Conservation (phyloP, 2,113 vertebrate species). For the Oreochromis niloticus region DNA sequence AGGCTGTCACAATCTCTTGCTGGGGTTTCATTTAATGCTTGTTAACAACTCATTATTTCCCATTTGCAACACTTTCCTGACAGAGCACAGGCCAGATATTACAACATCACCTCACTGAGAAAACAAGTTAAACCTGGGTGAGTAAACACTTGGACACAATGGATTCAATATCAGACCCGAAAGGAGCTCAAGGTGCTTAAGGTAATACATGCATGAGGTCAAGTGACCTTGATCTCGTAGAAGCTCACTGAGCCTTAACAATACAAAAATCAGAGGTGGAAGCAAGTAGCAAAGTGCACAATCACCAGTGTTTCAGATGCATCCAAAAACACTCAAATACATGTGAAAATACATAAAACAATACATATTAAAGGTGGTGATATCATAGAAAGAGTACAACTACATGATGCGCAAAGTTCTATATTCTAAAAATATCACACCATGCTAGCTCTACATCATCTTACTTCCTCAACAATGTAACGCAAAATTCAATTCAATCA, state of each 20-base stretch:
- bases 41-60: slow-evolving; percentile 58
- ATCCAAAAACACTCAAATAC: background rate
- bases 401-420: background rate
- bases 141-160: background rate
- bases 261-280: background rate
- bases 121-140: background rate
- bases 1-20: background rate
- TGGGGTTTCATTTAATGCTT: slow-evolving; percentile 50
- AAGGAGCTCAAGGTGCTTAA: background rate
- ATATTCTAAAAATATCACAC: background rate
- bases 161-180: background rate
- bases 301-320: background rate
- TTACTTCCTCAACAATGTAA: background rate
- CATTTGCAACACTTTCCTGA: slow-evolving; percentile 42
- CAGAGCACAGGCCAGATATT: background rate
- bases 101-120: background rate
- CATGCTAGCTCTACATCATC: background rate
- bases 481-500: fast-evolving
- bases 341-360: background rate
- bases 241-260: background rate
- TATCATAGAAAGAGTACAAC: background rate
- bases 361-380: background rate
- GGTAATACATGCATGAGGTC: background rate
- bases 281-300: background rate
- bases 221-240: background rate